Percentiles rank a stretch among this genome's conserved stretches.
Conservation (phyloP, 53 echinoderm and acorn worm species). For the Hippasteria phrygiana region DNA sequence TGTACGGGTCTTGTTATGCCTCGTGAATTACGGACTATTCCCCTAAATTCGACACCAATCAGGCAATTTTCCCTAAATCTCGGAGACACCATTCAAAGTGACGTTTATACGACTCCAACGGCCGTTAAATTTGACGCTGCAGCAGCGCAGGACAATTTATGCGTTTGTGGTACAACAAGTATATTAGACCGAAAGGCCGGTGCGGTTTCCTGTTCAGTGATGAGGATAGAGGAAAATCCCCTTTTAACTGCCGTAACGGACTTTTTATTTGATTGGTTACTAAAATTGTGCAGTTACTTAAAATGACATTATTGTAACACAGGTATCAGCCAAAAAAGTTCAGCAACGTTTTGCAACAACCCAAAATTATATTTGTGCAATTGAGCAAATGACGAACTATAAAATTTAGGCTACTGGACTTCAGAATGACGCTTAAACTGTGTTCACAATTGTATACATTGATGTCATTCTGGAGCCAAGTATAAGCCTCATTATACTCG, state of each 20-base stretch:
- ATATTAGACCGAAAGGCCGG: neutral
- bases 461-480: no score
- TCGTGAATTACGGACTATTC: conserved; percentile 31
- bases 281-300: neutral
- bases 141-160: conserved; percentile 13
- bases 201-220: neutral
- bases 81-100: conserved; percentile 6
- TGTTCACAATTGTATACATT: no score
- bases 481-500: no score
- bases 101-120: conserved; percentile 49
- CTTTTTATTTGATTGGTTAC: neutral
- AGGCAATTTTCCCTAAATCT: conserved; percentile 52
- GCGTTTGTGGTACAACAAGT: conserved; percentile 15
- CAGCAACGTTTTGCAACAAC: no score
- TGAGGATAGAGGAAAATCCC: neutral
- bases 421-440: no score
- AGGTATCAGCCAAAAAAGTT: no score
- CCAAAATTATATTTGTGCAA: no score
- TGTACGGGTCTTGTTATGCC: neutral
- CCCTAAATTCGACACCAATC: conserved; percentile 14
- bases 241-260: neutral
- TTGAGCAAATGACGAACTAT: no score
- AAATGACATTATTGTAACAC: neutral
- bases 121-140: conserved; percentile 38
- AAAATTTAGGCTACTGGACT: no score